Conservation (phyloP, 2,888 invertebrate species). For the Darwinula stevensoni region DNA sequence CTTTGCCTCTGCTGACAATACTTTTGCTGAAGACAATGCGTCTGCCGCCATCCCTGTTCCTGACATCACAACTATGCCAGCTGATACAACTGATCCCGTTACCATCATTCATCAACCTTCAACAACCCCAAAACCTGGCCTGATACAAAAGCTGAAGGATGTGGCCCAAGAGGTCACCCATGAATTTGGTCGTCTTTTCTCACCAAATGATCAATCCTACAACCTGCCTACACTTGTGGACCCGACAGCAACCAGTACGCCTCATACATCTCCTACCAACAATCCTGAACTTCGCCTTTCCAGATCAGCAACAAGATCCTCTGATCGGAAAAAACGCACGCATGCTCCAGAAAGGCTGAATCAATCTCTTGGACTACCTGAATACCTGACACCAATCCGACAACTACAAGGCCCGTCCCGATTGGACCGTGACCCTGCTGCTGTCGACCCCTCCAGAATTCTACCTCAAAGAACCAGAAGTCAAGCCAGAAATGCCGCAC, state of each 20-base stretch:
- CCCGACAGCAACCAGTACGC: conserved; percentile 1
- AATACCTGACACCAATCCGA: conserved; percentile 1
- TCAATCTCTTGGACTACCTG: conserved; percentile 2
- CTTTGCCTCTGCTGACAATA: conserved; percentile 2
- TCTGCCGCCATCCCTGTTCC: conserved; percentile 1
- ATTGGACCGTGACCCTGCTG: conserved; percentile 1
- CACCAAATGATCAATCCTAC: conserved; percentile 2
- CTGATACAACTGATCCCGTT: conserved; percentile 1
- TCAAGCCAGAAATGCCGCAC: conserved; percentile 2
- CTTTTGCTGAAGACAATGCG: conserved; percentile 1
- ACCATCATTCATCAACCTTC: conserved; percentile 2
- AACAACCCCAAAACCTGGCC: conserved; percentile 1
- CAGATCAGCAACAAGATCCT: conserved; percentile 1
- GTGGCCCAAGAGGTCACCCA: conserved; percentile 2
- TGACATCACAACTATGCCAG: conserved; percentile 1
- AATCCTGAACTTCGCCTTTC: conserved; percentile 1
- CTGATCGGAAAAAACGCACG: conserved; percentile 1
- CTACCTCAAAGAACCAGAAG: conserved; percentile 2
- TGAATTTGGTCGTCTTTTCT: conserved; percentile 2
- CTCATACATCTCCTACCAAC: conserved; percentile 2
- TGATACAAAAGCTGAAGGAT: conserved; percentile 2
- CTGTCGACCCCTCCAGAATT: conserved; percentile 1
- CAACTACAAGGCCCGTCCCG: conserved; percentile 2
- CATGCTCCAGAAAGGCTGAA: conserved; percentile 1
- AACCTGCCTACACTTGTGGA: conserved; percentile 2